A percentile compares a stretch with the other conserved stretches of the same genome.
Conservation (phyloP, 2,797 vertebrate species). For the Xiphorhynchus erythropygius region DNA sequence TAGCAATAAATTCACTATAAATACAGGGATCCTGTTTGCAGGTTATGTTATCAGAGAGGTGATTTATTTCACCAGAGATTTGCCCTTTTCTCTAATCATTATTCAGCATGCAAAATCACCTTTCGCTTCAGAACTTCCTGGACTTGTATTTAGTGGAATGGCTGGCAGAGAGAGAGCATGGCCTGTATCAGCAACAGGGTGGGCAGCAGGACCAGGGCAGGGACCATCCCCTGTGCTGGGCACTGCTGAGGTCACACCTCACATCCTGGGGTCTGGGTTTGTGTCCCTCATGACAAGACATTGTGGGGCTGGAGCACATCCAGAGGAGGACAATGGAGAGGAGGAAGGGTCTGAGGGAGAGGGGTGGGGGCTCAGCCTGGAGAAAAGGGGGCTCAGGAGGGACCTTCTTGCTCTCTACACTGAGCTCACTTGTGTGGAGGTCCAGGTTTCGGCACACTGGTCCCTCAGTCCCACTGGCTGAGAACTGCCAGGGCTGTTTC, state of each 20-base stretch:
- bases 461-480: not conserved
- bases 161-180: not conserved
- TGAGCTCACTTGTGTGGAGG: not conserved
- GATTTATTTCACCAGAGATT: not conserved
- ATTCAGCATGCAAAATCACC: not conserved
- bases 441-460: accelerated
- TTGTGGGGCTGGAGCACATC: not conserved
- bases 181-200: not conserved
- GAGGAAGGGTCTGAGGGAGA: not conserved
- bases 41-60: not conserved
- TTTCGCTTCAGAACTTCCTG: not conserved
- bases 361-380: not conserved
- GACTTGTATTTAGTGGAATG: not conserved
- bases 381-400: not conserved
- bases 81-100: not conserved
- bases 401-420: not conserved
- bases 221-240: not conserved
- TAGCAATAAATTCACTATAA: not conserved
- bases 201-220: not conserved
- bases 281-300: not conserved
- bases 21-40: accelerated
- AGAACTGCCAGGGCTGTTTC: not conserved
- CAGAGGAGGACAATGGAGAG: not conserved
- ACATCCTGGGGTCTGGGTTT: accelerated
- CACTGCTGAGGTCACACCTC: not conserved